A percentile compares a stretch with the other conserved stretches of the same genome.
These are phyloP conservation scores for Phoxinus phoxinus DNA, from an alignment of 2,113 vertebrate species.

Conservation along the genomic window DNA sequence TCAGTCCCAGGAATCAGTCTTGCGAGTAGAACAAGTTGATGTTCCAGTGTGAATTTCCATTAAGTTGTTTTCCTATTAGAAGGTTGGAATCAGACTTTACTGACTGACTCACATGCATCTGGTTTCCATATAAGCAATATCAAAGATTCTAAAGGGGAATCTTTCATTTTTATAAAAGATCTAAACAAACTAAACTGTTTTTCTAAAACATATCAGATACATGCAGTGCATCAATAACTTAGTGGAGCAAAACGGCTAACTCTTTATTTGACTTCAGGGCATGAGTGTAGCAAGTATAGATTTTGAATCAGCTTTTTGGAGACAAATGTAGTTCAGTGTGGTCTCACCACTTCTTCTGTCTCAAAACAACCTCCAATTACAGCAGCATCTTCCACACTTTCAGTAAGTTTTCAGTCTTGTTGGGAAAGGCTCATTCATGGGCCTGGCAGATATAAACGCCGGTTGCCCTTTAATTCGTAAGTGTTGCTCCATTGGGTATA, in stretches of 20 bases:
- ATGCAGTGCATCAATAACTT: constrained; percentile 4
- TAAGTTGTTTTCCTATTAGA: constrained; percentile 77
- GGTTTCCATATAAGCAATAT: constrained; percentile 39
- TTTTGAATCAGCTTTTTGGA: constrained; percentile 30
- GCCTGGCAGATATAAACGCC: constrained; percentile 54
- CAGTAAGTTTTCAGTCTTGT: constrained; percentile 41
- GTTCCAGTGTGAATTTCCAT: constrained; percentile 75
- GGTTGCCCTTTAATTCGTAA: constrained; percentile 55
- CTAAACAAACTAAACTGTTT: neutral
- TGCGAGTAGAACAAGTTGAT: constrained; percentile 68
- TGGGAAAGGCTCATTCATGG: constrained; percentile 55
- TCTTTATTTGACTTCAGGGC: constrained; percentile 21
- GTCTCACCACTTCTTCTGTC: constrained; percentile 7
- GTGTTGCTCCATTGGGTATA: constrained; percentile 49
- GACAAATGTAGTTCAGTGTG: constrained; percentile 18
- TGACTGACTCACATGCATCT: constrained; percentile 62
- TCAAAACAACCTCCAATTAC: constrained; percentile 36
- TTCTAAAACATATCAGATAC: neutral
- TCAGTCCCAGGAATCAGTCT: constrained; percentile 73
- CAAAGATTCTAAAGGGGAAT: neutral
- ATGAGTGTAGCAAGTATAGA: constrained; percentile 22
- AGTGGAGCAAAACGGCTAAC: neutral
- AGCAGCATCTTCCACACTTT: constrained; percentile 2
- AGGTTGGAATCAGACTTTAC: constrained; percentile 60
- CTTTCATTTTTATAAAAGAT: neutral